These are phyloP conservation scores for Palloptera scutellata DNA, from an alignment of 2,888 invertebrate species.

Conservation along the genomic window DNA sequence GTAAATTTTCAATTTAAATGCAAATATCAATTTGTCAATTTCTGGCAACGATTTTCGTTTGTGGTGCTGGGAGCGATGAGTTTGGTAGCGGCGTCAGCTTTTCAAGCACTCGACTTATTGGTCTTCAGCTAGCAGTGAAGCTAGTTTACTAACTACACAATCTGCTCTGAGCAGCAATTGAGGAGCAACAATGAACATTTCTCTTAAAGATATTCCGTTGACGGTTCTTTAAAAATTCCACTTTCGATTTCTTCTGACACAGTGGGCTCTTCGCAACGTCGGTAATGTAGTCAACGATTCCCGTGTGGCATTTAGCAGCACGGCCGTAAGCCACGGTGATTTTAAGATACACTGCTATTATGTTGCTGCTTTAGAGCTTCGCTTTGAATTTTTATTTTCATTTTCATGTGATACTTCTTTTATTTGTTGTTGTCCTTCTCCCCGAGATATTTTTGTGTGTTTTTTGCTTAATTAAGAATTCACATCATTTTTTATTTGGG, in stretches of 20 bases:
- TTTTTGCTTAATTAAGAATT: conserved; percentile 62
- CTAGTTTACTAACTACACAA: background rate
- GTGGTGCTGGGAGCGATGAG: conserved; percentile 11
- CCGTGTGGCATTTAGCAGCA: conserved; percentile 41
- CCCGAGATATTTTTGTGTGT: conserved; percentile 17
- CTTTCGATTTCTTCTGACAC: no score
- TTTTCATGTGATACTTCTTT: conserved; percentile 8
- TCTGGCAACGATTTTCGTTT: conserved; percentile 30
- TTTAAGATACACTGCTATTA: background rate
- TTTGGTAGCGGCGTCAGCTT: background rate
- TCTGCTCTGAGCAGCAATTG: background rate
- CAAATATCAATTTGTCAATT: conserved; percentile 66
- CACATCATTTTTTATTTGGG: conserved; percentile 65
- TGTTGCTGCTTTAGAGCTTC: background rate
- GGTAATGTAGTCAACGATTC: conserved; percentile 36
- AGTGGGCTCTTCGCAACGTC: no score
- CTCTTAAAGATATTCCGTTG: no score
- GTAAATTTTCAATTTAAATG: conserved; percentile 66
- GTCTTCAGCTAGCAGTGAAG: background rate
- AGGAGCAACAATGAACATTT: no score
- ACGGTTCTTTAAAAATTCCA: no score
- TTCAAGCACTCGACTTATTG: background rate
- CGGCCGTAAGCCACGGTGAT: background rate
- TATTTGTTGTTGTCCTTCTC: conserved; percentile 31
- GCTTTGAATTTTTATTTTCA: conserved; percentile 5